Conservation (phyloP, 2,888 invertebrate genomes). For the Drosophila ustulata region DNA sequence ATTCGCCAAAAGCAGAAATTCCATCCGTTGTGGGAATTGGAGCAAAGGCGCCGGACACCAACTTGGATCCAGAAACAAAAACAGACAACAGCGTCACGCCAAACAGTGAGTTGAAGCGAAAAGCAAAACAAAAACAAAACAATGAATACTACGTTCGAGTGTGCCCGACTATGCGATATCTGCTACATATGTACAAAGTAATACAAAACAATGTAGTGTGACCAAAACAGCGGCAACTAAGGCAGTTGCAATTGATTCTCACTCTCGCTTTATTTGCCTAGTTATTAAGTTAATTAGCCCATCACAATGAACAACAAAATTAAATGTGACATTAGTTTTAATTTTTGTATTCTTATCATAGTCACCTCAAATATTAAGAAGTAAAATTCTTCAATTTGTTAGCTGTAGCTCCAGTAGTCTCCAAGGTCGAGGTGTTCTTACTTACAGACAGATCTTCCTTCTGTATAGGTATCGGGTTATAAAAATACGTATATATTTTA, state of each 20-base stretch:
- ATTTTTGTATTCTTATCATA: no score
- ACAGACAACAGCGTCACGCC: conserved; percentile 90
- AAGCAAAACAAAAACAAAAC: not conserved
- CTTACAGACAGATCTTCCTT: not conserved
- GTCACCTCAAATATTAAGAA: no score
- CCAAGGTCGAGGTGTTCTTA: no score
- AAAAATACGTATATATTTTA: not conserved
- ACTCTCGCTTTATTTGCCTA: not conserved
- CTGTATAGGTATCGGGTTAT: not conserved
- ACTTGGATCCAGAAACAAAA: conserved; percentile 91
- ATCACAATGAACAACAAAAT: not conserved
- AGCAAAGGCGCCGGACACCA: conserved; percentile 88
- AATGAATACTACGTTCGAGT: not conserved
- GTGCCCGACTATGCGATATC: not conserved
- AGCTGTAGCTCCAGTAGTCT: no score
- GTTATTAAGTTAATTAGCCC: not conserved
- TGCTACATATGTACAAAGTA: not conserved
- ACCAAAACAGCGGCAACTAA: not conserved
- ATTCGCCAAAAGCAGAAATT: conserved; percentile 99
- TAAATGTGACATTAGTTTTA: no score
- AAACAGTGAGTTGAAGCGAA: conserved; percentile 69
- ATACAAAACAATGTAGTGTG: not conserved
- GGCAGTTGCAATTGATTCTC: not conserved
- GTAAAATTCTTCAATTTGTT: no score
- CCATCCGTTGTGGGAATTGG: conserved; percentile 96